Evolutionary conservation across 2,113 vertebrate species (phyloP), one percentile per base, ranked within the genome.

Genomic region (Chionodraco myersi): DNA sequence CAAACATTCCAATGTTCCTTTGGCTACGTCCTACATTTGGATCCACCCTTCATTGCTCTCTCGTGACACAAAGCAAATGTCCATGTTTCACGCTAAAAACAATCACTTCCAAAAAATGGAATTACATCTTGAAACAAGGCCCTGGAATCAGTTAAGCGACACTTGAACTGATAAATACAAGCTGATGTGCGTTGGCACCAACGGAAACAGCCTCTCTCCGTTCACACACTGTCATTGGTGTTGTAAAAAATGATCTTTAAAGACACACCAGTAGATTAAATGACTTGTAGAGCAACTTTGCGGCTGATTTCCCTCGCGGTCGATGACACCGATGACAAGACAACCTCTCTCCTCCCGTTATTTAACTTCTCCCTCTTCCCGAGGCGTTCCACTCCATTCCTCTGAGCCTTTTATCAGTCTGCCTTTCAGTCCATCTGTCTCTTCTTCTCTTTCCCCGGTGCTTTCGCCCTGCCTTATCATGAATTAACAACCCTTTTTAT

Each of bases 261-360:
- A 49, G 65, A 80, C 86, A 82, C 53, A 49, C 41, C 26, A 71
- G 63, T n/a, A 68, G 80, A 77, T 86, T 69, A 84, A 88, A 80
- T 72, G 68, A 84, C 34, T 72, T 78, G 57, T 54, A 45, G 81
- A 51, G 7, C 74, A 75, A 78, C 78, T 66, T 74, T 69, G 75
- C 16, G 73, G 26, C 75, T 88, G 87, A 89, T 90, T 90, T 90
- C 88, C 83, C 83, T 64, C 62, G 79, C 82, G 85, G 81, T 88
- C 54, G 53, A 75, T 82, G 85, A 60, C 85, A 72, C 75, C 44
- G 67, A 85, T 76, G 77, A 88, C 83, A 79, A 85, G 82, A 86
- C 86, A 80, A 73, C 53, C 57, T 75, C 73, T 72, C 53, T 34
- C 64, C 34, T 54, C 30, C 77, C 49, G 62, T 89, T 87, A 73